Percentiles rank a stretch among this genome's conserved stretches.
These are phyloP conservation scores for Scrobipalpa costella DNA, from an alignment of 2,888 invertebrate genomes.

Conservation along the genomic window DNA sequence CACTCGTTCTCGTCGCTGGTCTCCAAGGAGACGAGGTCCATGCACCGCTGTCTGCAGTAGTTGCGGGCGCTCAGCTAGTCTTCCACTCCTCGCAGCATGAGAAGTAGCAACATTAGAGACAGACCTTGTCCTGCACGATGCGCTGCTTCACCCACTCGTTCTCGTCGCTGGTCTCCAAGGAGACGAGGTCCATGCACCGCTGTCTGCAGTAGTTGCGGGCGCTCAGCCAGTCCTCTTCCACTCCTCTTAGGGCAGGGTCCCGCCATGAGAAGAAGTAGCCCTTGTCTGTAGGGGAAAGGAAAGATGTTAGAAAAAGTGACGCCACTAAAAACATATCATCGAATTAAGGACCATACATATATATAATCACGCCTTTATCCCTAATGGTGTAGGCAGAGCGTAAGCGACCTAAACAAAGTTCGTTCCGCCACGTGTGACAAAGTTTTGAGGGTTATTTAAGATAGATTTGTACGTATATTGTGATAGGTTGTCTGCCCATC, in stretches of 20 bases:
- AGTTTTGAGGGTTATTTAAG: too few relatives aligned
- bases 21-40: conserved; percentile 93
- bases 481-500: too few relatives aligned
- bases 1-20: conserved; percentile 93
- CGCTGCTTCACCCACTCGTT: conserved; percentile 93
- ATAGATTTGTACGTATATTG: too few relatives aligned
- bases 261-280: conserved; percentile 95
- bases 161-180: conserved; percentile 91
- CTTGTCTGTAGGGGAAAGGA: conserved; percentile 73
- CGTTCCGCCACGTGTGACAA: too few relatives aligned
- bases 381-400: background rate
- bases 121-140: conserved; percentile 89
- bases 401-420: too few relatives aligned
- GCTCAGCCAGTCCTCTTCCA: conserved; percentile 91
- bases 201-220: conserved; percentile 93
- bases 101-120: conserved; percentile 33
- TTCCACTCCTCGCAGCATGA: conserved; percentile 84
- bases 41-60: conserved; percentile 92
- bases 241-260: conserved; percentile 86
- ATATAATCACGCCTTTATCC: background rate
- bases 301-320: background rate
- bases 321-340: too few relatives aligned
- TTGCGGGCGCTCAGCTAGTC: conserved; percentile 93
- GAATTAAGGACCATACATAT: too few relatives aligned
- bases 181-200: conserved; percentile 94